Base-by-base conservation (phyloP, 1,140 invertebrate species). In the Ctenoplectra terminalis region DNA sequence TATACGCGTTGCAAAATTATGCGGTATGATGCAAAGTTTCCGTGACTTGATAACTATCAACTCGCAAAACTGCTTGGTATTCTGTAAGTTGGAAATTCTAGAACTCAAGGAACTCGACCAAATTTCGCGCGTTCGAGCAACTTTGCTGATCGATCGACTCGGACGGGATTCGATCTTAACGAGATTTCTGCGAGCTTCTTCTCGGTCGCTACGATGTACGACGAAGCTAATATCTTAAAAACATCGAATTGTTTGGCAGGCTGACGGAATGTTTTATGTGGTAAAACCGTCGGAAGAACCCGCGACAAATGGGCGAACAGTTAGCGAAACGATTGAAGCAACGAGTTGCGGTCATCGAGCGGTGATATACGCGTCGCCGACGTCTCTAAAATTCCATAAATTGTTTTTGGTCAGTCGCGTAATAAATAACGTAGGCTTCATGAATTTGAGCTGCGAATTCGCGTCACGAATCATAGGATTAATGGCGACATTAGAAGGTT, bases 401-500 rank as follows among this genome's bases (percentile, higher is more conserved):
- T 89, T 87, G 75, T 84, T 88, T 88, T 87, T 34, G 34, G 43
- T 15, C 6, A 5, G 37, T 15, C 66, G 83, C 82, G 84, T 88
- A 90, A 87, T 88, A 87, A 90, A 90, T 83, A 80, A 75, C 73
- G 73, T 17, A 69, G 77, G 73, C 73, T 80, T 84, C 71, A 81
- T 76, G 75, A 54, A 58, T 46, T 56, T 2, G 0, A 17, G 52
- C 11, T 40, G 43, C 64, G 66, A 84, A 90, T 90, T 90, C 90
- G 89, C 87, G 83, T 82, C 84, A 70, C 82, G 75, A 71, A 40
- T 89, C 86, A 87, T 88, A 87, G 83, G 87, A 91, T 91, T 90
- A 91, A 89, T 87, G 84, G 81, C 50, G 67, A 89, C 89, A 91
- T 91, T 90, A 90, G 88, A 88, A 84, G 84, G 80, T 83, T 90